A percentile compares a stretch with the other conserved stretches of the same genome.
Conservation (phyloP, 2,888 invertebrate genomes). For the Elgonia sp. region DNA sequence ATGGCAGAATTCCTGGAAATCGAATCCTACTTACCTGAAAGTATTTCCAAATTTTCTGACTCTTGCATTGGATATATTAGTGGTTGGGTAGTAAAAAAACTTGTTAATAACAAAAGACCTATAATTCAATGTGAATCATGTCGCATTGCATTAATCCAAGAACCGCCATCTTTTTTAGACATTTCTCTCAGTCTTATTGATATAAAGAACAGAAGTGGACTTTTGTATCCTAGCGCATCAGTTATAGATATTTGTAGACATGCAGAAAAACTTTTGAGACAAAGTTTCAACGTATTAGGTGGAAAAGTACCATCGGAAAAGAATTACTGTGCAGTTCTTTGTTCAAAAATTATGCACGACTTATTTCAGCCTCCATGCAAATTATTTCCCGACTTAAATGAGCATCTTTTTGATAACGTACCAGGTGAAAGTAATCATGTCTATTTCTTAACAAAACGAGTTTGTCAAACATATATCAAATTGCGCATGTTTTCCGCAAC, state of each 20-base stretch:
- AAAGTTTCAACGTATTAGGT: constrained; percentile 7
- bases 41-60: too few species aligned
- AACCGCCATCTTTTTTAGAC: constrained; percentile 25
- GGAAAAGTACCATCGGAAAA: constrained; percentile 25
- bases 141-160: constrained; percentile 41
- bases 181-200: constrained; percentile 16
- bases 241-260: constrained; percentile 57
- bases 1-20: too few species aligned
- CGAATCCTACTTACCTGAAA: too few species aligned
- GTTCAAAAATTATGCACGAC: constrained; percentile 51
- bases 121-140: constrained; percentile 51
- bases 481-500: neutral
- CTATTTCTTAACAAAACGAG: constrained; percentile 42
- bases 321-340: constrained; percentile 61
- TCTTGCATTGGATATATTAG: too few species aligned
- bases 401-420: constrained; percentile 62
- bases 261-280: constrained; percentile 13
- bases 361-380: constrained; percentile 56
- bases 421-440: constrained; percentile 49
- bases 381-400: constrained; percentile 50
- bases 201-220: constrained; percentile 53
- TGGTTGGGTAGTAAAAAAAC: constrained; percentile 66
- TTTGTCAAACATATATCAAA: constrained; percentile 31
- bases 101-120: constrained; percentile 36
- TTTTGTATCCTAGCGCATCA: constrained; percentile 65